phyloP scores from a whole-genome alignment of 2,797 vertebrate species.

The Sandelia bainsii region DNA sequence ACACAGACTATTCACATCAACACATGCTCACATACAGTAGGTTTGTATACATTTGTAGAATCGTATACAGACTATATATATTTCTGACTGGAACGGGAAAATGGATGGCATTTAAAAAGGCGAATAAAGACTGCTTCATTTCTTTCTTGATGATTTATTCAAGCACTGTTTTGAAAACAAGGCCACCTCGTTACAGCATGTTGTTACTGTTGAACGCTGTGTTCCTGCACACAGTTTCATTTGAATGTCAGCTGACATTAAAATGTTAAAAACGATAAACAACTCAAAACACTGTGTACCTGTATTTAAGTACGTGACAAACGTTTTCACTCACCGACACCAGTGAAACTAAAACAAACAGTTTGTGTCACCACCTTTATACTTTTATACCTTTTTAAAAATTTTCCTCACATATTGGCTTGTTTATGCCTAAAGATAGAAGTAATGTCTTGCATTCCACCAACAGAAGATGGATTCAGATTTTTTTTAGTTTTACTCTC shows the following conservation, averaged over 20 bases:
- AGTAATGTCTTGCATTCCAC: too few relatives aligned
- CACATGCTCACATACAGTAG: conserved; percentile 27
- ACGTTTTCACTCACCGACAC: background rate
- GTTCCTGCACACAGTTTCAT: background rate
- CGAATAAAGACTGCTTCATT: background rate
- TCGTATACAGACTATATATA: background rate
- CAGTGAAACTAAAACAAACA: background rate
- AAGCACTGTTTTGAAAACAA: background rate
- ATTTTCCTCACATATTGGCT: too few relatives aligned
- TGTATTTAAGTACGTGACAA: background rate
- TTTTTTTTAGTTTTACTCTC: too few relatives aligned
- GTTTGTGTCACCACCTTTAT: background rate
- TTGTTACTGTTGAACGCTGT: background rate
- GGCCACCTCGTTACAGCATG: background rate
- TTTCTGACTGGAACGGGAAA: background rate
- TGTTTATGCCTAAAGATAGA: too few relatives aligned
- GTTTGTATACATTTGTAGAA: conserved; percentile 3
- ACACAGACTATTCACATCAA: conserved; percentile 75
- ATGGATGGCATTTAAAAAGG: background rate
- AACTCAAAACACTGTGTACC: background rate
- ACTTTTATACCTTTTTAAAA: background rate
- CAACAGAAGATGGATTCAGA: too few relatives aligned
- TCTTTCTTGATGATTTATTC: background rate
- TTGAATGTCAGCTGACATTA: background rate
- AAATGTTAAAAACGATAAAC: background rate